These are phyloP conservation scores for Patella vulgata DNA, from an alignment of 1,140 invertebrate genomes.

Conservation along the genomic window DNA sequence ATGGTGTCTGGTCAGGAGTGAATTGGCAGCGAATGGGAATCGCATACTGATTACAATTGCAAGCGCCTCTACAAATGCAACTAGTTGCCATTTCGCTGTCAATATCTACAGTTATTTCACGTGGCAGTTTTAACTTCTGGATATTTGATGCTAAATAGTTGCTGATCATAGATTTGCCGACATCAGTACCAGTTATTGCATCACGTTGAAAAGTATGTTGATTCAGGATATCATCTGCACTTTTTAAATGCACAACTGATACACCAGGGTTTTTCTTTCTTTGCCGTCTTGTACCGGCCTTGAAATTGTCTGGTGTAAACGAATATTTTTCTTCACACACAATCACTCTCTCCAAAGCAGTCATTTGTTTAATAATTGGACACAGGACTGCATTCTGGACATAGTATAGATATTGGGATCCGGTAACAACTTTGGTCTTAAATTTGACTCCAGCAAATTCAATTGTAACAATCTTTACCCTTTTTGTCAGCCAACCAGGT, in stretches of 20 bases:
- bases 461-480: no score
- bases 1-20: neutral
- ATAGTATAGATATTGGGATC: conserved; percentile 14
- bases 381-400: conserved; percentile 9
- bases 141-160: conserved; percentile 16
- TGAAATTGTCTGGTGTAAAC: conserved; percentile 23
- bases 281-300: conserved; percentile 13
- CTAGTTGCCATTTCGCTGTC: conserved; percentile 9
- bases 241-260: conserved; percentile 18
- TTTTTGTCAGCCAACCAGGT: no score
- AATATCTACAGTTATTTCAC: conserved; percentile 10
- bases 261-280: conserved; percentile 9
- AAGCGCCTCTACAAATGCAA: neutral
- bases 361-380: neutral
- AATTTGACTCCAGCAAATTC: no score
- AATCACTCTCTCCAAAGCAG: neutral
- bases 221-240: conserved; percentile 11
- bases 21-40: conserved; percentile 4
- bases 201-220: conserved; percentile 11
- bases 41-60: conserved; percentile 1
- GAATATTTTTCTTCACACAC: conserved; percentile 24
- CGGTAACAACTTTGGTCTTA: no score
- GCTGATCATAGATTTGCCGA: conserved; percentile 19
- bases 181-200: conserved; percentile 6
- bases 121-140: neutral